phyloP scores from a whole-genome alignment of 2,797 vertebrate species.

The Phoebastria nigripes region DNA sequence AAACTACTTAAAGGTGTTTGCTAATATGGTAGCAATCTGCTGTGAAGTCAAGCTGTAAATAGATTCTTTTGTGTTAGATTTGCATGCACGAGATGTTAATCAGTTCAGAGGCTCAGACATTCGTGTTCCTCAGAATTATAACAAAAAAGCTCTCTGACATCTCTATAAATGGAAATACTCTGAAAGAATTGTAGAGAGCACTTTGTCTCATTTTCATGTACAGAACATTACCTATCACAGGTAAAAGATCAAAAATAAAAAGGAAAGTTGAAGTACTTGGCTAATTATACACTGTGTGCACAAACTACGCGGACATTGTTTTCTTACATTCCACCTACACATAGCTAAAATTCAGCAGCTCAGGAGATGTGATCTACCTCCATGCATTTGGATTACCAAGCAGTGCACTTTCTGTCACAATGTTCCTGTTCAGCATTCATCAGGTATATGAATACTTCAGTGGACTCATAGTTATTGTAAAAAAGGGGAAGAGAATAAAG shows the following conservation, averaged over 20 bases:
- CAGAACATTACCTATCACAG: not conserved
- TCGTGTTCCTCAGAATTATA: conserved; percentile 29
- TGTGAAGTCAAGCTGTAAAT: conserved; percentile 67
- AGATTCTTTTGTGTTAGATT: conserved; percentile 59
- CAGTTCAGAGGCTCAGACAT: conserved; percentile 47
- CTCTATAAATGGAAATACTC: conserved; percentile 41
- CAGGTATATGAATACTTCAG: not conserved
- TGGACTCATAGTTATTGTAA: not conserved
- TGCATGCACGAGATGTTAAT: conserved; percentile 49
- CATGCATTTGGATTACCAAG: not conserved
- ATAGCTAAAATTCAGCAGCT: not conserved
- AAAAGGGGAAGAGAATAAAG: not conserved
- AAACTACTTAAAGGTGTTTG: conserved; percentile 66
- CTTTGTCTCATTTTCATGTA: conserved; percentile 15
- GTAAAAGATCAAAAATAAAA: conserved; percentile 27
- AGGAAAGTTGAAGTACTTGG: not conserved
- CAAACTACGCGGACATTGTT: not conserved
- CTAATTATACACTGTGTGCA: not conserved
- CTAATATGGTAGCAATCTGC: conserved; percentile 59
- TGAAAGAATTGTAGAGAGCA: not conserved
- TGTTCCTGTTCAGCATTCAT: not conserved
- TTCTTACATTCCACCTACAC: not conserved
- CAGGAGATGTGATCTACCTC: not conserved
- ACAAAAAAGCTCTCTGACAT: conserved; percentile 27
- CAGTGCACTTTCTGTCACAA: not conserved